Evolutionary conservation across 2,888 invertebrate genomes (phyloP).

Genomic region (Ctena decussata): DNA sequence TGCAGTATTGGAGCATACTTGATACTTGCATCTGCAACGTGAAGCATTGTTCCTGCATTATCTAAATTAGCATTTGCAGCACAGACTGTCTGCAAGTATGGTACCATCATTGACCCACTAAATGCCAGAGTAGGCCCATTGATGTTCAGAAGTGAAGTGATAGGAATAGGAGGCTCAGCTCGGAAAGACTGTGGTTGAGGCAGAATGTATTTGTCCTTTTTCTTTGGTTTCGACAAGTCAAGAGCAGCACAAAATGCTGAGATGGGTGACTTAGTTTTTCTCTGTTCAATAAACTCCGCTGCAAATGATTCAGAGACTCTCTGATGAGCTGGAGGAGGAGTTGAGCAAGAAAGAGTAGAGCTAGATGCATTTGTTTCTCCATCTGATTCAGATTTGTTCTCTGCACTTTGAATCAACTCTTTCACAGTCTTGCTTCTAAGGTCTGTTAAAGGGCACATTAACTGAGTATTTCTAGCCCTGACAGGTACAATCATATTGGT

Average conservation of each 20-base stretch:
- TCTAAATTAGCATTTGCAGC: slow-evolving; percentile 24
- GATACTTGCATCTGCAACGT: too few relatives aligned
- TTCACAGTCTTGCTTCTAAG: slow-evolving; percentile 23
- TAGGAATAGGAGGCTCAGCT: slow-evolving; percentile 31
- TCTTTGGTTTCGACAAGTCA: slow-evolving; percentile 39
- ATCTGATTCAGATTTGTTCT: neutral
- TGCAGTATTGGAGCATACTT: neutral
- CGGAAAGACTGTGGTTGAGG: neutral
- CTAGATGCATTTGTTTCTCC: neutral
- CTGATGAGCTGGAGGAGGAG: neutral
- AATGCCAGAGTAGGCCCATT: slow-evolving; percentile 34
- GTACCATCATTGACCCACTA: slow-evolving; percentile 38
- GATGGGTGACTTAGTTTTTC: slow-evolving; percentile 16
- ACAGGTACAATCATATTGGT: slow-evolving; percentile 1
- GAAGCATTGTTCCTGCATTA: neutral
- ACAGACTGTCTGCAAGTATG: slow-evolving; percentile 43
- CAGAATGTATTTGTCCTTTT: neutral
- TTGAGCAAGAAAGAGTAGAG: neutral
- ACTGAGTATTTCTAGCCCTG: slow-evolving; percentile 11
- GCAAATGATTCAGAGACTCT: slow-evolving; percentile 15
- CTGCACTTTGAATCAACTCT: slow-evolving; percentile 24
- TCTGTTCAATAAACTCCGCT: slow-evolving; percentile 33
- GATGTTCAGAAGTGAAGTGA: slow-evolving; percentile 21
- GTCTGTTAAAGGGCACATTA: slow-evolving; percentile 23
- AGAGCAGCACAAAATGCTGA: slow-evolving; percentile 31